Evolutionary conservation across 2,113 vertebrate genomes (phyloP).

Genomic region (Sinocyclocheilus rhinocerous): DNA sequence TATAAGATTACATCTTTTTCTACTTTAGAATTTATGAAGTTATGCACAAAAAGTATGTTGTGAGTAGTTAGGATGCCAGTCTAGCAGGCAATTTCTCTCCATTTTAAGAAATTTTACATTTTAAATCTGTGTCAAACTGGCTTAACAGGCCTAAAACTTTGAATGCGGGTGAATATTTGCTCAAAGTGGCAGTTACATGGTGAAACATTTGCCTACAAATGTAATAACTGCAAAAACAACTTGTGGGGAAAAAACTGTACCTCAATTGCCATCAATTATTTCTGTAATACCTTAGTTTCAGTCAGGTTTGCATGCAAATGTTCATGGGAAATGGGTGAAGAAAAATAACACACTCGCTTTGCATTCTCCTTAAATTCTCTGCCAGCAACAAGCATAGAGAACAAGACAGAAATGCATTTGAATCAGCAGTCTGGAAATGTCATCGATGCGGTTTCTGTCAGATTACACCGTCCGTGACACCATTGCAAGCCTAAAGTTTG

Average conservation of each 20-base stretch:
- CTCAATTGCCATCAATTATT: neutral
- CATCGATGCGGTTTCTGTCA: neutral
- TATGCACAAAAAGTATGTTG: neutral
- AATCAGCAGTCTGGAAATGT: constrained; percentile 10
- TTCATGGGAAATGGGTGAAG: neutral
- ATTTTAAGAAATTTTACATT: neutral
- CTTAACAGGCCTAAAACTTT: neutral
- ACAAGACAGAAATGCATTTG: neutral
- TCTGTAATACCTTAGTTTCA: neutral
- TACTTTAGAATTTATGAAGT: neutral
- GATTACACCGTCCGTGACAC: neutral
- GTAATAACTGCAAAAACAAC: neutral
- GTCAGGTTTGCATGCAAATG: neutral
- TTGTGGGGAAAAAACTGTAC: neutral
- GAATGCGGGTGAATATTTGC: neutral
- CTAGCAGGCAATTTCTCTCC: neutral
- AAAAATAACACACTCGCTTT: constrained; percentile 3
- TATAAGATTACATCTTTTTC: neutral
- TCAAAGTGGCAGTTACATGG: neutral
- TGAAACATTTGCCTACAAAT: neutral
- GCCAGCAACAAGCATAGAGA: neutral
- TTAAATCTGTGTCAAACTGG: neutral
- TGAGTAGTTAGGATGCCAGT: neutral
- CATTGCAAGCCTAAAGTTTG: constrained; percentile 1
- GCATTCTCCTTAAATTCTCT: constrained; percentile 3